phyloP scores from a whole-genome alignment of 2,113 vertebrate genomes.

The Nannobrachium achirus region DNA sequence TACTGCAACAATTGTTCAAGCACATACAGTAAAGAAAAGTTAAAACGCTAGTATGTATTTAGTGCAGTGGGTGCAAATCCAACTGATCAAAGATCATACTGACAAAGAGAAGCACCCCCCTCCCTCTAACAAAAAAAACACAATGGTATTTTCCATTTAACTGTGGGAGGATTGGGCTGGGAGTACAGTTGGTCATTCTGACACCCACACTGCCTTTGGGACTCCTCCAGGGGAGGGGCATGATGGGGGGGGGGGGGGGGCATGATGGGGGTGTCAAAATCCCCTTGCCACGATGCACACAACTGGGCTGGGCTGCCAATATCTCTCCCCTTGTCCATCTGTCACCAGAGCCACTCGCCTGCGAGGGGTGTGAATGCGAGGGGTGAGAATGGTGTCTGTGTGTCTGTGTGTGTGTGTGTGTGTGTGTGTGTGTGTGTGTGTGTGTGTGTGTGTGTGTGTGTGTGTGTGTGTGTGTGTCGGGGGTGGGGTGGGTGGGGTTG shows the following conservation, averaged over 20 bases:
- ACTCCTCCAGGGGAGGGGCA: slow-evolving; percentile 50
- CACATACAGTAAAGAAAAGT: no score
- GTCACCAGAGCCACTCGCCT: slow-evolving; percentile 49
- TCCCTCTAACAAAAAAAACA: no score
- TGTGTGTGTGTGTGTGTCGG: background rate
- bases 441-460: no score
- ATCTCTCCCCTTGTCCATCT: slow-evolving; percentile 74
- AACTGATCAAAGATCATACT: no score
- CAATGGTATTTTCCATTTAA: slow-evolving; percentile 9
- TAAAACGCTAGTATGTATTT: no score
- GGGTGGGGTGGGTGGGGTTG: background rate
- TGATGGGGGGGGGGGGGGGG: slow-evolving; percentile 29
- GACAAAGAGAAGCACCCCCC: no score
- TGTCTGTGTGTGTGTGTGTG: no score
- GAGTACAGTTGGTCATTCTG: slow-evolving; percentile 51
- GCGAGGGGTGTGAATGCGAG: background rate
- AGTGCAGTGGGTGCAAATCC: no score
- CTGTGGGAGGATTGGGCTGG: slow-evolving; percentile 35
- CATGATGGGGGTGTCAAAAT: slow-evolving; percentile 54
- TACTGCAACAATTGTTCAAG: no score
- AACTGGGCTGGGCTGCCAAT: slow-evolving; percentile 61
- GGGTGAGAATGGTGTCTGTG: slow-evolving; percentile 16
- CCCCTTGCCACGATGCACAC: slow-evolving; percentile 42
- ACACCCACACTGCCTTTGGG: slow-evolving; percentile 48
- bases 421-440: no score